Base-by-base conservation (phyloP, 2,797 vertebrate species). In the Ataeniobius toweri region DNA sequence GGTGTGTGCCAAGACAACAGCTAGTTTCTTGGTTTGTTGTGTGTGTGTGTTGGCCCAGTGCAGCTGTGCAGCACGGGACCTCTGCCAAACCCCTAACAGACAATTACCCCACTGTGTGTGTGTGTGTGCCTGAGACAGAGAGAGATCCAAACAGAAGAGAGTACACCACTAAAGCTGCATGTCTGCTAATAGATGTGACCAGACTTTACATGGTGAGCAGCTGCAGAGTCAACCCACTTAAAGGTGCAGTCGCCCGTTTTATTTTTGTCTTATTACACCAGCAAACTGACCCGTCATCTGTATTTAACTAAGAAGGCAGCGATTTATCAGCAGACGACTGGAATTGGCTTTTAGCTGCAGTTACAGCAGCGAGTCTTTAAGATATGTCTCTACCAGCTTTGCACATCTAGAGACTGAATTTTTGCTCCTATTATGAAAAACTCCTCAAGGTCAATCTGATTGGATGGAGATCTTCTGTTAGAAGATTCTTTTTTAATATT, bases 11-110 rank as follows among this genome's bases (percentile, higher is more conserved):
- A 28, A 73, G 76, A 82, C 75, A 61, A n/a, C 77, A 76, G 83
- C 73, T 75, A 76, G 75, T 46, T 61, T 56, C 65, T 50, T 31
- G 63, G 46, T 72, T 26, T 1, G 77, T 70, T 65, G 58, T 74
- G 71, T 76, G 61, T 73, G 72, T 77, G 75, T 83, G 76, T 84
- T 88, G 86, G 86, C 76, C 86, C 80, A 73, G 87, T 90, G 92
- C 93, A 94, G 93, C 93, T 94, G 93, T 93, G 91, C 84, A 88
- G 88, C 72, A 77, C 48, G 86, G 91, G 90, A 92, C 50, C 44
- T 79, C 77, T 83, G 93, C 92, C 91, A 94, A 92, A 78, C 86
- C 89, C 80, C 90, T 89, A 93, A 93, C 92, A 91, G 90, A 94
- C 93, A 94, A 94, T 92, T 91, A 91, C 81, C 87, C 91, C 91